phyloP scores from a whole-genome alignment of 2,113 vertebrate species.

The Nyctibius bracteatus region DNA sequence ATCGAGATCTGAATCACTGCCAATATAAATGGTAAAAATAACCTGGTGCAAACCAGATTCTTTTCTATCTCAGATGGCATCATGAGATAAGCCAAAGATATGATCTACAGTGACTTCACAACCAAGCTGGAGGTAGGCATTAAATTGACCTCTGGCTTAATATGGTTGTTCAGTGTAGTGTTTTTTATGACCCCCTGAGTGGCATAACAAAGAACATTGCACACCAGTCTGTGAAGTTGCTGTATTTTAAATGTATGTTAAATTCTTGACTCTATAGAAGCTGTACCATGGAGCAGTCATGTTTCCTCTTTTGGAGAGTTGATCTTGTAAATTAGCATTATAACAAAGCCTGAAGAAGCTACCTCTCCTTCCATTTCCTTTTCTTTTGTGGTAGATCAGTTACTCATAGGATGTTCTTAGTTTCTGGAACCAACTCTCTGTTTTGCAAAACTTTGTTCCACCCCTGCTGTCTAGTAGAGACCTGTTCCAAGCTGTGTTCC shows the following conservation, averaged over 20 bases:
- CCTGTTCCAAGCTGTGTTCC: conserved; percentile 13
- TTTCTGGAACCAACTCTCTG: conserved; percentile 13
- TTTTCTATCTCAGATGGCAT: background rate
- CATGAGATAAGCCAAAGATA: background rate
- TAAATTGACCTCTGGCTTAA: background rate
- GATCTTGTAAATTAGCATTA: background rate
- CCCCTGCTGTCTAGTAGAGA: conserved; percentile 20
- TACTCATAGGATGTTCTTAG: background rate
- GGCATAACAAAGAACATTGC: background rate
- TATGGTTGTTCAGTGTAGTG: background rate
- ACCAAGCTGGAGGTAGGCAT: background rate
- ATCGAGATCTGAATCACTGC: background rate
- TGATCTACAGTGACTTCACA: background rate
- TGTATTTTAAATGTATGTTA: background rate
- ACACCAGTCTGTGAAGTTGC: background rate
- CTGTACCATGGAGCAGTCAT: background rate
- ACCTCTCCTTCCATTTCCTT: background rate
- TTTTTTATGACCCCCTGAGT: background rate
- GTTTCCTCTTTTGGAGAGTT: background rate
- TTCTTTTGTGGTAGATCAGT: background rate
- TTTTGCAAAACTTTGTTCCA: conserved; percentile 31
- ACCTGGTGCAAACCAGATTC: background rate
- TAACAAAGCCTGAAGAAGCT: background rate
- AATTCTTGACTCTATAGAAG: background rate
- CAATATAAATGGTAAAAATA: background rate